phyloP scores from a whole-genome alignment of 2,797 vertebrate species.

The Cichlasoma orientale region DNA sequence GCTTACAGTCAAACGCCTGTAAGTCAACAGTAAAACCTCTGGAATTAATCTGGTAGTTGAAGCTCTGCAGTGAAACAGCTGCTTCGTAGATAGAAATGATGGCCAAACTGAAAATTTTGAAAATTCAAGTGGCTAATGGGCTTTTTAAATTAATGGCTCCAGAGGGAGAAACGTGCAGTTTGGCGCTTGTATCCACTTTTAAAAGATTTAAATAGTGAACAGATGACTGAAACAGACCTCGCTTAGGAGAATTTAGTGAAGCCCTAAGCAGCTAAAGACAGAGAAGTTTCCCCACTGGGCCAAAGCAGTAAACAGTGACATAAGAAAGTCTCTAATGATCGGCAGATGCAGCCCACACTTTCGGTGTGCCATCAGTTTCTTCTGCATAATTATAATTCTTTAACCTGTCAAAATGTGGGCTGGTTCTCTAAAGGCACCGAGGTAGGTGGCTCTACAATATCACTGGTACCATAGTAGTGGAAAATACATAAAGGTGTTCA shows the following conservation, averaged over 20 bases:
- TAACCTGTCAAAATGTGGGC: neutral
- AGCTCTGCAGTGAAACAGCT: neutral
- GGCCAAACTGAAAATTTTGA: neutral
- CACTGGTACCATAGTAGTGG: neutral
- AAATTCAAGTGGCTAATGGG: neutral
- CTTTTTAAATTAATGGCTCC: neutral
- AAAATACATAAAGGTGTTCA: neutral
- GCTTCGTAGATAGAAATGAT: neutral
- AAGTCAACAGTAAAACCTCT: neutral
- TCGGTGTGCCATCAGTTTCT: neutral
- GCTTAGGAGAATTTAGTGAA: neutral
- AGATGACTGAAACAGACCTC: neutral
- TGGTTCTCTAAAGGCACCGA: neutral
- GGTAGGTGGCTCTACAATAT: neutral
- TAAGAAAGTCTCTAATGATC: too few species aligned
- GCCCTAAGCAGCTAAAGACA: neutral
- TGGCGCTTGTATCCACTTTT: neutral
- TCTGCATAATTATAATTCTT: neutral
- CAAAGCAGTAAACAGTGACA: neutral
- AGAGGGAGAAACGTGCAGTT: neutral
- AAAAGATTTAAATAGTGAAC: too few species aligned
- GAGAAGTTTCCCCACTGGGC: neutral
- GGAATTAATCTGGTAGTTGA: neutral
- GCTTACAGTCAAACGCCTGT: neutral
- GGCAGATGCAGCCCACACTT: too few species aligned